These are phyloP conservation scores for Balearica regulorum DNA, from an alignment of 2,797 vertebrate genomes.

Conservation along the genomic window DNA sequence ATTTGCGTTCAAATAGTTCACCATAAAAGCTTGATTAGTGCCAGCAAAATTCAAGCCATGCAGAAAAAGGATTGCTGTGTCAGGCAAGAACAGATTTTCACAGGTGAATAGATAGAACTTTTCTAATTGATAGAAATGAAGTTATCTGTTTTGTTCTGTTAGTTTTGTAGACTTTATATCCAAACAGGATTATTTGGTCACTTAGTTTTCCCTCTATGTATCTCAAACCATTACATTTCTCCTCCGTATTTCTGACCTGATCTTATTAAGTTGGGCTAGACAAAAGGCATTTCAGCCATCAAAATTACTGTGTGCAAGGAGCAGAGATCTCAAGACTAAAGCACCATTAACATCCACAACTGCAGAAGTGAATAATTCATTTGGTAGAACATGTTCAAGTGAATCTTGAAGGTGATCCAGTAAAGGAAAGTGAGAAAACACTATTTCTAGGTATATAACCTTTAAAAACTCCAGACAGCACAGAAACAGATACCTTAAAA, in stretches of 20 bases:
- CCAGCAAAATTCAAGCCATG: conserved; percentile 42
- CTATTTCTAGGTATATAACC: not conserved
- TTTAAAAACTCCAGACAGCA: not conserved
- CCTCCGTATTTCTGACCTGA: not conserved
- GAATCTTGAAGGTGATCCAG: not conserved
- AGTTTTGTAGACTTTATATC: not conserved
- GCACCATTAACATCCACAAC: not conserved
- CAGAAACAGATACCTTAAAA: not conserved
- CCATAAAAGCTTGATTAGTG: conserved; percentile 58
- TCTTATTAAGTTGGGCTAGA: not conserved
- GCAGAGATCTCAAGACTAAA: not conserved
- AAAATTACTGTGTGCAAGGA: not conserved
- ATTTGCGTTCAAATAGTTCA: conserved; percentile 53
- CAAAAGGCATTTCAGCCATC: not conserved
- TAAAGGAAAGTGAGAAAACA: not conserved
- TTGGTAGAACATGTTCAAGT: not conserved
- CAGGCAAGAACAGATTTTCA: not conserved
- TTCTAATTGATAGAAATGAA: not conserved
- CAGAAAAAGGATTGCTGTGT: not conserved
- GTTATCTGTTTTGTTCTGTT: not conserved
- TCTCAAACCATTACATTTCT: not conserved
- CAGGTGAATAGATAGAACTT: not conserved
- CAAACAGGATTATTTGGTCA: not conserved
- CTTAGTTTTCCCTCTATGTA: not conserved
- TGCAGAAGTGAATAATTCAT: not conserved